Evolutionary conservation across 2,797 vertebrate species (phyloP).

Genomic region (Orestias chungarensis): DNA sequence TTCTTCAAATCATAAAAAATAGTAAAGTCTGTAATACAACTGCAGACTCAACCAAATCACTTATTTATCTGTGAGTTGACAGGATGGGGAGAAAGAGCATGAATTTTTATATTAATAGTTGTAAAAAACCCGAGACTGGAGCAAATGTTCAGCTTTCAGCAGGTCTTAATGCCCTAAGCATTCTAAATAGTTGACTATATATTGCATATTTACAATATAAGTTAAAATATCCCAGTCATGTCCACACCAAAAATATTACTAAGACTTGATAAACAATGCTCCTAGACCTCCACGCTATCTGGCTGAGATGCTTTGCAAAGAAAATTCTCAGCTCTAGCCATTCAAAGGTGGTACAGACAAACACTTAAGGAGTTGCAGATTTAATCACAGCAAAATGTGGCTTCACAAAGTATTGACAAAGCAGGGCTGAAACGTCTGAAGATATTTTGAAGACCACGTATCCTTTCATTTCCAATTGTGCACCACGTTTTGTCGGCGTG

Average conservation of each 20-base stretch:
- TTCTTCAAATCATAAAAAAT: too few species aligned
- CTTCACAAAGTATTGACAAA: too few species aligned
- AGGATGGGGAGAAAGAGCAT: not conserved
- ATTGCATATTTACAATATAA: too few species aligned
- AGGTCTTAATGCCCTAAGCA: not conserved
- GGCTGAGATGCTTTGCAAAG: not conserved
- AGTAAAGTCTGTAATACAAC: too few species aligned
- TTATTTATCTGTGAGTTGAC: too few species aligned
- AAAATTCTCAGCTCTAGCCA: not conserved
- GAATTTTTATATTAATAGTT: not conserved
- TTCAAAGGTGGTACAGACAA: not conserved
- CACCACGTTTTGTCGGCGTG: not conserved
- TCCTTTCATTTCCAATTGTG: not conserved
- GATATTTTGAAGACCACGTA: not conserved
- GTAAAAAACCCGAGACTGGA: not conserved
- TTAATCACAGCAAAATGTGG: not conserved
- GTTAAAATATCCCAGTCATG: not conserved
- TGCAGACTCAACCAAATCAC: too few species aligned
- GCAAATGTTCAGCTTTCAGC: not conserved
- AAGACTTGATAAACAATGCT: not conserved
- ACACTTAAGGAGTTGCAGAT: not conserved
- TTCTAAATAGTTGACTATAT: not conserved
- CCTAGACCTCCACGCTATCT: not conserved
- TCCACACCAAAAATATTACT: not conserved
- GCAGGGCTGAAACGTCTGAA: not conserved